Evolutionary conservation across 53 echinoderm and acorn worm genomes (phyloP).

Genomic region (Arbacia lixula): DNA sequence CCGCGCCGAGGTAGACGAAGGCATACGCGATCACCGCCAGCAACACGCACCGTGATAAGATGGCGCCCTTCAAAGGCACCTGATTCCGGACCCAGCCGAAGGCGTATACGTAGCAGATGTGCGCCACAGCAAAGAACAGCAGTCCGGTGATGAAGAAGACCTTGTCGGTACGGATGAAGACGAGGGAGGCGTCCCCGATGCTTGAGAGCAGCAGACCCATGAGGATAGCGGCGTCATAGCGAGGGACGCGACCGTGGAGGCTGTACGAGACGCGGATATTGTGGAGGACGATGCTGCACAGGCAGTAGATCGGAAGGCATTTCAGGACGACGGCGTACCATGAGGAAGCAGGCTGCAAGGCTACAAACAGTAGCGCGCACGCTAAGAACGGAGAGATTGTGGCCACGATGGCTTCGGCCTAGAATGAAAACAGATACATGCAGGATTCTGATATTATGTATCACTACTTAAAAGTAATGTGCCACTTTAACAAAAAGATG

Average conservation of each 20-base stretch:
- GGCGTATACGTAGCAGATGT: constrained; percentile 75
- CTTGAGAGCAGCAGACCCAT: constrained; percentile 79
- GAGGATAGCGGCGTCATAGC: constrained; percentile 79
- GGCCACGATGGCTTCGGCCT: too few species aligned
- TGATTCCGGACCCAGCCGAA: constrained; percentile 44
- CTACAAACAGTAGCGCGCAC: not conserved
- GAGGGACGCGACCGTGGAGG: not conserved
- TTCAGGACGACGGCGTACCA: constrained; percentile 71
- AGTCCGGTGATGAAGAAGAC: constrained; percentile 83
- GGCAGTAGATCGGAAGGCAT: constrained; percentile 87
- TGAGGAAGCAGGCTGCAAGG: constrained; percentile 53
- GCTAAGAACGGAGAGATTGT: constrained; percentile 8
- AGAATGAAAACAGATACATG: too few species aligned
- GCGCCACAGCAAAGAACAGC: constrained; percentile 82
- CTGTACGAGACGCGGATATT: constrained; percentile 34
- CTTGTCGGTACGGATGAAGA: constrained; percentile 74
- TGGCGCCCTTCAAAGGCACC: constrained; percentile 33
- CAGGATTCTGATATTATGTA: too few species aligned
- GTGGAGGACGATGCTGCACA: constrained; percentile 74
- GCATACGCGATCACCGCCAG: constrained; percentile 53
- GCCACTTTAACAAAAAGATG: too few species aligned
- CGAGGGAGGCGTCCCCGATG: constrained; percentile 87
- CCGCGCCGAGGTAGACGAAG: constrained; percentile 65
- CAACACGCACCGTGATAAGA: not conserved
- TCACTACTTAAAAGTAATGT: too few species aligned